Evolutionary conservation across 1,140 invertebrate species (phyloP).

Genomic region (Brachionus angularis): DNA sequence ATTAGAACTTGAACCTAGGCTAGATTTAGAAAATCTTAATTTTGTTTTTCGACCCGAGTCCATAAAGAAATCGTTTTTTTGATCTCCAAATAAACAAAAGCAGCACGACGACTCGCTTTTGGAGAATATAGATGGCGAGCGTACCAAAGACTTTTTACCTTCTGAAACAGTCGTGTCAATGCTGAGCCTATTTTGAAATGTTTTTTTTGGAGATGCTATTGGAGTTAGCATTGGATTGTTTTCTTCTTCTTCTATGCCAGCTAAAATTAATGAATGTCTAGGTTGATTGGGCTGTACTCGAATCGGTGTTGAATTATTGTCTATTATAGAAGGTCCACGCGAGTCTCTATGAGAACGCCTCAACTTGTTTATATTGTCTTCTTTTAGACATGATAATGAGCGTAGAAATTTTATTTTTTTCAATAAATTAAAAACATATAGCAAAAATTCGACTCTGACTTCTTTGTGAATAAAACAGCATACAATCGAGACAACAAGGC

Average conservation of each 20-base stretch:
- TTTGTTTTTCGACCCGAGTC: conserved; percentile 23
- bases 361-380: background rate
- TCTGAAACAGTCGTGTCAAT: background rate
- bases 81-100: conserved; percentile 26
- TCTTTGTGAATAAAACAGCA: conserved; percentile 43
- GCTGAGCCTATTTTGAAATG: background rate
- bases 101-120: conserved; percentile 2
- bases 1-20: no score
- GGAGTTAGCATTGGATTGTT: conserved; percentile 31
- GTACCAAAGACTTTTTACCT: conserved; percentile 7
- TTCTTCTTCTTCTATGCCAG: no score
- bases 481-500: conserved; percentile 22
- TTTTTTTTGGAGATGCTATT: conserved; percentile 1
- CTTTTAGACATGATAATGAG: background rate
- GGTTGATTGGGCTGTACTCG: no score
- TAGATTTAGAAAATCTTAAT: background rate
- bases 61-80: conserved; percentile 41
- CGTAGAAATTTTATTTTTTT: conserved; percentile 5
- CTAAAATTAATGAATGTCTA: no score
- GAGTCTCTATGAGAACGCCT: background rate
- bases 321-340: no score
- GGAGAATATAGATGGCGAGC: conserved; percentile 1
- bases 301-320: no score
- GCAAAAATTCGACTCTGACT: background rate
- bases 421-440: background rate